Evolutionary conservation across 2,888 invertebrate species (phyloP), one percentile per base, ranked within the genome.

Genomic region (Psylliodes chrysocephalus): DNA sequence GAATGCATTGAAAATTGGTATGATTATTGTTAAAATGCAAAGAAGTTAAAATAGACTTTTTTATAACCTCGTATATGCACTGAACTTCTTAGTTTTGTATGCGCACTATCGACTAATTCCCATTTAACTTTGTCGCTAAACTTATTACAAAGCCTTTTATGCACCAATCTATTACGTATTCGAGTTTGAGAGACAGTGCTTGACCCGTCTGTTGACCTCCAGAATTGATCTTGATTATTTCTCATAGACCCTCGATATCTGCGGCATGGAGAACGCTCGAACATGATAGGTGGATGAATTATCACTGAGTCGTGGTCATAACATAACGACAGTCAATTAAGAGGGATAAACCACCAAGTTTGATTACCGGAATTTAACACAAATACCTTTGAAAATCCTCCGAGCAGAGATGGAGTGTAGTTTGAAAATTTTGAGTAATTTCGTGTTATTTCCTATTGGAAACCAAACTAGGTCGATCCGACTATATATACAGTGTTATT

Each of bases 321-420:
- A 59, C 49, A 59, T 30, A 59, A 59, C 49, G 49, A 59, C 38
- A 51, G 38, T 59, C 49, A 59, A 59, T 59, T 59, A 51, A 59
- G 59, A 22, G 59, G 49, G 40, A 59, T 51, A 40, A 46, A 59
- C 59, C 59, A 15, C 49, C n/a, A 40, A 59, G 49, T 59, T 49
- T 59, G 59, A 59, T 59, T 51, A 51, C 40, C 17, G 25, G 40
- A 51, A 59, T 59, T 51, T 18, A 59, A 28, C 40, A 49, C 40
- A 40, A 40, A 59, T 51, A 22, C 49, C 57, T 22, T 15, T 19
- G 44, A 33, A 54, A 54, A 42, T 38, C 28, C 15, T 53, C 22
- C 14, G 10, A n/a, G 38, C 38, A 14, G 10, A 40, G 38, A 53
- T 38, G 15, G 14, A 38, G n/a, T 19, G 10, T 8, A 19, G 17